Conservation (phyloP, 1,140 invertebrate species). For the Muscidifurax raptorellus region DNA sequence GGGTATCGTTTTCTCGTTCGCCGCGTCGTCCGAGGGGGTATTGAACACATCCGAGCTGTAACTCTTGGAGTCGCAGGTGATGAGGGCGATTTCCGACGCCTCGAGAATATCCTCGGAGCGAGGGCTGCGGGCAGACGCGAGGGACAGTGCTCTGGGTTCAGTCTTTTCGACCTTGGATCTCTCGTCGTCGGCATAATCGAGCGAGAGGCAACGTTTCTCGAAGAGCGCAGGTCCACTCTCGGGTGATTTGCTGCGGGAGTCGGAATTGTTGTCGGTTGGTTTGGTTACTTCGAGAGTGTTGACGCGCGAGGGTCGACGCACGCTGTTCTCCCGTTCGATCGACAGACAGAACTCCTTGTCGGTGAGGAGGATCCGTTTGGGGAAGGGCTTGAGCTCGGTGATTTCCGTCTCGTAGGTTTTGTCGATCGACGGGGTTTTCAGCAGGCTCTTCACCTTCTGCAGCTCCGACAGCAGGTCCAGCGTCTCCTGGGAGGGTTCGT, state of each 20-base stretch:
- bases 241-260: neutral
- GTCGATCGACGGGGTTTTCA: slow-evolving; percentile 68
- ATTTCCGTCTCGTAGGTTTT: slow-evolving; percentile 50
- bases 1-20: slow-evolving; percentile 40
- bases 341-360: slow-evolving; percentile 73
- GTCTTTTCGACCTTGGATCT: slow-evolving; percentile 59
- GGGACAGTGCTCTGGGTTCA: slow-evolving; percentile 63
- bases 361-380: slow-evolving; percentile 70
- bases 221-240: slow-evolving; percentile 63
- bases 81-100: slow-evolving; percentile 57
- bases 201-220: slow-evolving; percentile 68
- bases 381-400: slow-evolving; percentile 55
- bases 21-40: slow-evolving; percentile 57
- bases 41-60: slow-evolving; percentile 68
- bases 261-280: neutral
- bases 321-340: slow-evolving; percentile 70
- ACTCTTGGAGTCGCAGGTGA: slow-evolving; percentile 65
- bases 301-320: slow-evolving; percentile 54
- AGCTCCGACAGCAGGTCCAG: slow-evolving; percentile 70
- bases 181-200: slow-evolving; percentile 72
- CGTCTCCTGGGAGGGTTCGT: slow-evolving; percentile 72
- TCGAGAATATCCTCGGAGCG: slow-evolving; percentile 60
- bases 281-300: slow-evolving; percentile 9
- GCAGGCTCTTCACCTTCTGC: slow-evolving; percentile 68
- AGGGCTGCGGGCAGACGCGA: slow-evolving; percentile 63